These are phyloP conservation scores for Hecatera dysodea DNA, from an alignment of 2,888 invertebrate species.

Conservation along the genomic window DNA sequence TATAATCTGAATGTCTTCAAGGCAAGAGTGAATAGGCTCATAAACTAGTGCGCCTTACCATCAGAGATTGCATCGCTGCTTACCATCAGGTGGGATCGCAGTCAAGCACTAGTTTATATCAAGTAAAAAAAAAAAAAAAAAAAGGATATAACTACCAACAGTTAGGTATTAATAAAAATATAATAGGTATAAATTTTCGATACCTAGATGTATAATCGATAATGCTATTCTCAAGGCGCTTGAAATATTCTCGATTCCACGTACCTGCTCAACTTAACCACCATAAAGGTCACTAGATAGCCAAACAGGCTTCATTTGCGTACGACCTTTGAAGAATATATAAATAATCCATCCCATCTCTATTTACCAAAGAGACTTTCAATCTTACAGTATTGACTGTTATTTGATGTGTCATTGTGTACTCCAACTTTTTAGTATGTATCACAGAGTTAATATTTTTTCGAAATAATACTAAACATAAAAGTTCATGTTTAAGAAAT, in stretches of 20 bases:
- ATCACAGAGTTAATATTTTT: neutral
- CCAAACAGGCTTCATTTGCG: neutral
- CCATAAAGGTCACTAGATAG: neutral
- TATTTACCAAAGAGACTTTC: conserved; percentile 6
- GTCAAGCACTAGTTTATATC: too few relatives aligned
- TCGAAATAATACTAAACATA: neutral
- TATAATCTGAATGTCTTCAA: too few relatives aligned
- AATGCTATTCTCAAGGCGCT: neutral
- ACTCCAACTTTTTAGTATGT: neutral
- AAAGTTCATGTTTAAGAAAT: too few relatives aligned
- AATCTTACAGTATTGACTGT: neutral
- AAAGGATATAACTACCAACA: too few relatives aligned
- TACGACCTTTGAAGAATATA: conserved; percentile 8
- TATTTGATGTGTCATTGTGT: neutral
- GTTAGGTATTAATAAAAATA: too few relatives aligned
- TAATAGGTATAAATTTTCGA: too few relatives aligned
- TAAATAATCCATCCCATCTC: conserved; percentile 3
- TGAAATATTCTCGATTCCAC: neutral
- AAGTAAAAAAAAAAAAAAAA: too few relatives aligned
- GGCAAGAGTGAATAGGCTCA: too few relatives aligned
- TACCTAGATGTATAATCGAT: neutral
- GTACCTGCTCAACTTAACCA: neutral
- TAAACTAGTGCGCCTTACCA: too few relatives aligned
- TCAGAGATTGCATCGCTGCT: too few relatives aligned
- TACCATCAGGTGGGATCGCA: too few relatives aligned